phyloP scores from a whole-genome alignment of 2,888 invertebrate species.

The Zygogramma bicolorata region DNA sequence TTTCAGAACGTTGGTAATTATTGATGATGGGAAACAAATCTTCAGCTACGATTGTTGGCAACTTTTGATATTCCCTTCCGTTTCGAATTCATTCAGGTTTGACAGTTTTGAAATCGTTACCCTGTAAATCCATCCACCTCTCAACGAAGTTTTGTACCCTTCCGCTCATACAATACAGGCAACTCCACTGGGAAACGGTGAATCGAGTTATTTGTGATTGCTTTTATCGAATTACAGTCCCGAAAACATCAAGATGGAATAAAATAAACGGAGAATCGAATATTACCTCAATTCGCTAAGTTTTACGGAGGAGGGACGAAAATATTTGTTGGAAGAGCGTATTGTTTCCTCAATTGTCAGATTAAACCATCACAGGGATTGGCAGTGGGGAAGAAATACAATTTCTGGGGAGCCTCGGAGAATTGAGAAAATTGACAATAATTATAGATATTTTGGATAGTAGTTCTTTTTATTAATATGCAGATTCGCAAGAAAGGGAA shows the following conservation, averaged over 20 bases:
- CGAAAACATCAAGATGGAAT: too few species aligned
- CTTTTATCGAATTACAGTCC: constrained; percentile 30
- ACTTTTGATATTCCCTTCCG: background rate
- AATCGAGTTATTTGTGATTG: constrained; percentile 32
- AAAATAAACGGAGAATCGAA: too few species aligned
- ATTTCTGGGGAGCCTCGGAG: too few species aligned
- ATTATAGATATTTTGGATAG: too few species aligned
- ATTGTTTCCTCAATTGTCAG: background rate
- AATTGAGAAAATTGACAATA: too few species aligned
- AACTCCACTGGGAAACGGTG: constrained; percentile 15
- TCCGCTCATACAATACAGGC: background rate
- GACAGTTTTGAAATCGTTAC: background rate
- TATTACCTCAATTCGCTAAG: background rate
- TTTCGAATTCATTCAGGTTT: background rate
- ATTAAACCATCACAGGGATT: background rate
- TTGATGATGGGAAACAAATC: too few species aligned
- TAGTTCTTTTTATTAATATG: too few species aligned
- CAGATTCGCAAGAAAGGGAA: too few species aligned
- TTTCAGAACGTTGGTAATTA: too few species aligned
- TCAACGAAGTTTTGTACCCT: background rate
- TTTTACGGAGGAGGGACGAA: background rate
- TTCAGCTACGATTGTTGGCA: too few species aligned
- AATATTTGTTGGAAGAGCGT: background rate
- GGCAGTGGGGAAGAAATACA: too few species aligned
- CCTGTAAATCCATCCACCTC: background rate